Conservation (phyloP, 2,797 vertebrate species). For the Falco columbarius region DNA sequence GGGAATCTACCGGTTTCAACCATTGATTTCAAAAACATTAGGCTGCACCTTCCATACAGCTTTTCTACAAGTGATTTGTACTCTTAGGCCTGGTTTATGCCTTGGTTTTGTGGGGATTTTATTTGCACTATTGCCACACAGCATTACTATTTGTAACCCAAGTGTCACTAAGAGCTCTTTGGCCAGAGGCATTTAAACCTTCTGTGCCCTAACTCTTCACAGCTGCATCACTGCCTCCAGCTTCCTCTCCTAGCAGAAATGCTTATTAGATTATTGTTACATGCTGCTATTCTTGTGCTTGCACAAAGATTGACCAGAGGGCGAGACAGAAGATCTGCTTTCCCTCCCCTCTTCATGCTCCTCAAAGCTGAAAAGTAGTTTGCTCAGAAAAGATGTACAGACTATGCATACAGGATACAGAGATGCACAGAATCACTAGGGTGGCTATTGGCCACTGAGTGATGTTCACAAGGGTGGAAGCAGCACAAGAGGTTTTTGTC, state of each 20-base stretch:
- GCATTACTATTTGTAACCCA: not conserved
- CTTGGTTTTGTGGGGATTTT: not conserved
- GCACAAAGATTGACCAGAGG: not conserved
- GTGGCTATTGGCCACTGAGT: not conserved
- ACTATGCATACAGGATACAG: not conserved
- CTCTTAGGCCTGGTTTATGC: not conserved
- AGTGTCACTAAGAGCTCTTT: not conserved
- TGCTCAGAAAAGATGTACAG: not conserved
- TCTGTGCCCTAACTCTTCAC: not conserved
- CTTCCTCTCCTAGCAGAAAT: not conserved
- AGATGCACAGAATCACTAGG: not conserved
- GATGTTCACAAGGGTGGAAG: not conserved
- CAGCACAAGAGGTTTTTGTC: not conserved
- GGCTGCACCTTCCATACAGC: not conserved
- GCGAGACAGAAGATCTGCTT: not conserved
- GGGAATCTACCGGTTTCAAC: not conserved
- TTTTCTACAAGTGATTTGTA: not conserved
- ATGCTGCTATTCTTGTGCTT: not conserved
- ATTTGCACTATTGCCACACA: not conserved
- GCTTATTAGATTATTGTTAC: not conserved
- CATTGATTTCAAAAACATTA: not conserved
- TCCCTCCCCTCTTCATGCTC: not conserved
- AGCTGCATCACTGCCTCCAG: not conserved
- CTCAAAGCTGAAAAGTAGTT: not conserved
- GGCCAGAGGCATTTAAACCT: not conserved